Conservation (phyloP, 2,113 vertebrate genomes). For the Parus major region DNA sequence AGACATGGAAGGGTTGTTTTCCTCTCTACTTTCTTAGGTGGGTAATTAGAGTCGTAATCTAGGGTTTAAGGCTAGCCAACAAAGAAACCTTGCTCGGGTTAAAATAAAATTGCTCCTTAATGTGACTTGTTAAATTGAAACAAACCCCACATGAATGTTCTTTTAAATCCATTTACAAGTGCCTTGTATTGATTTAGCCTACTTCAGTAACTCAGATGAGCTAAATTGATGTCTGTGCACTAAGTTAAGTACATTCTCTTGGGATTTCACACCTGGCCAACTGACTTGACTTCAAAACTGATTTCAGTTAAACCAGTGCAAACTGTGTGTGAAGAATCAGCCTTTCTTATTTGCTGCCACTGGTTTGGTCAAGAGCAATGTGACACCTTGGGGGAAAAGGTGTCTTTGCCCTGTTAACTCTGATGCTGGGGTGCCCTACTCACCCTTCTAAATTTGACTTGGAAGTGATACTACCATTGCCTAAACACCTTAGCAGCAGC, state of each 20-base stretch:
- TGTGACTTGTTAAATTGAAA: conserved; percentile 6
- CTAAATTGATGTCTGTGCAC: conserved; percentile 22
- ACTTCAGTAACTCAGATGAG: conserved; percentile 32
- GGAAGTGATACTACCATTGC: not conserved
- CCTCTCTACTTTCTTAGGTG: not conserved
- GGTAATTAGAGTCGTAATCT: not conserved
- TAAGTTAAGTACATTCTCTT: not conserved
- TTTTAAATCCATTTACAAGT: conserved; percentile 38
- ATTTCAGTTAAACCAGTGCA: not conserved
- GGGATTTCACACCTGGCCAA: conserved; percentile 1
- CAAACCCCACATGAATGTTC: not conserved
- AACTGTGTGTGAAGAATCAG: not conserved
- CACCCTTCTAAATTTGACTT: not conserved
- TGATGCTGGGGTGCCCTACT: not conserved
- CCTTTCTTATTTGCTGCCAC: not conserved
- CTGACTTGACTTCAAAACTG: conserved; percentile 15
- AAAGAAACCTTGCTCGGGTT: not conserved
- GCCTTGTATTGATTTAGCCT: conserved; percentile 48
- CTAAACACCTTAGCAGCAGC: not conserved
- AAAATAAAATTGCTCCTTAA: conserved; percentile 14
- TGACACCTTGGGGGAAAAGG: not conserved
- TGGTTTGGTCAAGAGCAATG: not conserved
- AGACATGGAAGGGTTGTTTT: not conserved
- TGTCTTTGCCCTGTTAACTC: not conserved
- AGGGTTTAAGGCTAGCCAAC: not conserved